phyloP scores from a whole-genome alignment of 1,140 invertebrate species.

The Tetramorium parvispinum region DNA sequence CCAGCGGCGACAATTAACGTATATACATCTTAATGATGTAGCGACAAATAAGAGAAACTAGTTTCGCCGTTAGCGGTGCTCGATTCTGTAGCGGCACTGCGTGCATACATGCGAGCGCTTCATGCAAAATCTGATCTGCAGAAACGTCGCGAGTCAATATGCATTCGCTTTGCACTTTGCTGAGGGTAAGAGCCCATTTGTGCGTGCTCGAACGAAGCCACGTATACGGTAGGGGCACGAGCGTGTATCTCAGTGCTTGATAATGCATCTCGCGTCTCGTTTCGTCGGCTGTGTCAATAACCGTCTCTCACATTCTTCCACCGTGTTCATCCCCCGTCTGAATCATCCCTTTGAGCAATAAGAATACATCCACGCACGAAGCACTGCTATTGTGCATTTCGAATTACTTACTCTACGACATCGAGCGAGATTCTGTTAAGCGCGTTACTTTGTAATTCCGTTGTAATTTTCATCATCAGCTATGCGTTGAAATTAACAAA shows the following conservation, averaged over 20 bases:
- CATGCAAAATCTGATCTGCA: conserved; percentile 30
- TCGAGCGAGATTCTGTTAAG: conserved; percentile 16
- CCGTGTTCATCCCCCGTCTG: background rate
- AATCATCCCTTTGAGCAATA: conserved; percentile 51
- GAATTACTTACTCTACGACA: conserved; percentile 5
- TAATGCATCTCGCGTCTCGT: conserved; percentile 52
- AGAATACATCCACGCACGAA: conserved; percentile 9
- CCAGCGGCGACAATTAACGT: background rate
- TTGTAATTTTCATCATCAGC: background rate
- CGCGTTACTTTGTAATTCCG: background rate
- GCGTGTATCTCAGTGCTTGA: conserved; percentile 28
- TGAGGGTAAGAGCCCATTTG: conserved; percentile 47
- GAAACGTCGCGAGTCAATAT: conserved; percentile 54
- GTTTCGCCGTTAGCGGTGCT: conserved; percentile 11
- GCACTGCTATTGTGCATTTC: conserved; percentile 12
- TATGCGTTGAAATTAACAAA: background rate
- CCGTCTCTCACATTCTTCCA: background rate
- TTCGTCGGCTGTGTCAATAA: conserved; percentile 43
- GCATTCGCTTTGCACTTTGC: conserved; percentile 43
- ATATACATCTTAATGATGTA: background rate
- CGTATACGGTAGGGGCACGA: background rate
- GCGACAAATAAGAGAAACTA: conserved; percentile 11
- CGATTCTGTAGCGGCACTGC: background rate
- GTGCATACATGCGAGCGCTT: background rate
- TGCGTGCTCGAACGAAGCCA: conserved; percentile 26